Evolutionary conservation across 1,140 invertebrate genomes (phyloP).

Genomic region (Dolichoris vasculosae): DNA sequence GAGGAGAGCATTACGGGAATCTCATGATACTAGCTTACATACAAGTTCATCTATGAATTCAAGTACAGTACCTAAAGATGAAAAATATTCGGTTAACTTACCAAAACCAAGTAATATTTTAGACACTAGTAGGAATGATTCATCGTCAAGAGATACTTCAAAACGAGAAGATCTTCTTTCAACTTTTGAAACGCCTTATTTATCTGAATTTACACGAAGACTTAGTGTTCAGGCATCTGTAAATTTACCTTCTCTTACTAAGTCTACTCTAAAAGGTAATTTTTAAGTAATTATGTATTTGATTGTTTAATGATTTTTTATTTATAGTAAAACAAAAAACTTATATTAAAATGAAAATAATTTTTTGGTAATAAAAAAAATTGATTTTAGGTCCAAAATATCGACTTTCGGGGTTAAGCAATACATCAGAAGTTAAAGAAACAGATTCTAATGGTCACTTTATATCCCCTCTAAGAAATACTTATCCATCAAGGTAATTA

Average conservation of each 20-base stretch:
- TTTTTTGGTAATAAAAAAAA: neutral
- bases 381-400: slow-evolving; percentile 59
- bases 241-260: slow-evolving; percentile 65
- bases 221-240: slow-evolving; percentile 75
- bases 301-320: neutral
- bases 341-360: slow-evolving; percentile 28
- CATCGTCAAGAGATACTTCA: slow-evolving; percentile 44
- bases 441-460: slow-evolving; percentile 71
- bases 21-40: slow-evolving; percentile 31
- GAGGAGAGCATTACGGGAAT: slow-evolving; percentile 35
- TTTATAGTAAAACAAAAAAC: neutral
- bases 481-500: slow-evolving; percentile 67
- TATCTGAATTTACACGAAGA: slow-evolving; percentile 80
- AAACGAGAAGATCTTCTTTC: slow-evolving; percentile 64
- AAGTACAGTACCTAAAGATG: slow-evolving; percentile 28
- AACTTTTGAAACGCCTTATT: slow-evolving; percentile 78
- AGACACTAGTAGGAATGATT: slow-evolving; percentile 54
- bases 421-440: slow-evolving; percentile 66
- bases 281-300: slow-evolving; percentile 24
- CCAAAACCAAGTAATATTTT: slow-evolving; percentile 52
- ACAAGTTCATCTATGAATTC: slow-evolving; percentile 6
- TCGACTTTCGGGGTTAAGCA: slow-evolving; percentile 55
- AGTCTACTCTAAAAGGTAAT: slow-evolving; percentile 64
- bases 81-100: slow-evolving; percentile 45
- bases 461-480: slow-evolving; percentile 60